These are phyloP conservation scores for Clinocottus analis DNA, from an alignment of 2,113 vertebrate genomes.

Conservation along the genomic window DNA sequence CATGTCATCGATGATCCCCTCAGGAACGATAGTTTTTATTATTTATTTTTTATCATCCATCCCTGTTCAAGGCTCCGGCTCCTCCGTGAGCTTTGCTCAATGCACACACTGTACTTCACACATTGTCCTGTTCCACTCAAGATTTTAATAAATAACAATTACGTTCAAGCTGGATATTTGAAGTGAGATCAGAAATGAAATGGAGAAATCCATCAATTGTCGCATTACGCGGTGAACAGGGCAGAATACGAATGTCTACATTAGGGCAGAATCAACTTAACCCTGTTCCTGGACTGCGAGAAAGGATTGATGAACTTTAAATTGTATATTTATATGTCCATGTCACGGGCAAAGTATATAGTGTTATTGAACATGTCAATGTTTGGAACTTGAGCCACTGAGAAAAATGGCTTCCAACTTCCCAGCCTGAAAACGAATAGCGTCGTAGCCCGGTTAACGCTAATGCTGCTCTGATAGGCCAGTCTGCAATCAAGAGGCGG, in stretches of 20 bases:
- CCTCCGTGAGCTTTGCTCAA: slow-evolving; percentile 1
- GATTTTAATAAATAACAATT: slow-evolving; percentile 7
- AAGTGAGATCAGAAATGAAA: not conserved
- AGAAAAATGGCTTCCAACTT: not conserved
- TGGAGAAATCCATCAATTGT: not conserved
- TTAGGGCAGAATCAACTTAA: not conserved
- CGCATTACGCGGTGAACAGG: not conserved
- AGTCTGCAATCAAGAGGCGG: not conserved
- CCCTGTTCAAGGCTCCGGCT: not conserved
- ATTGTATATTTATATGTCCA: not conserved
- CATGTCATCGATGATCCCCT: not conserved
- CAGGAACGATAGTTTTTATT: not conserved
- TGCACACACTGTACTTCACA: slow-evolving; percentile 2
- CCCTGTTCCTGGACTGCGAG: not conserved
- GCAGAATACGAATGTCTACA: slow-evolving; percentile 5
- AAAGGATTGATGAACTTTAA: not conserved
- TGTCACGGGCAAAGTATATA: not conserved
- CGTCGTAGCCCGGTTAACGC: not conserved
- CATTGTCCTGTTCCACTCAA: slow-evolving; percentile 20
- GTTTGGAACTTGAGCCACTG: not conserved
- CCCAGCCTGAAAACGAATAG: too few relatives aligned
- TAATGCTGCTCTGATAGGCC: not conserved
- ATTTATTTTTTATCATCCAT: not conserved
- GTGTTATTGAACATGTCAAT: not conserved
- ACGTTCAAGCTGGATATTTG: not conserved